Percentiles rank a stretch among this genome's conserved stretches.
phyloP scores from a whole-genome alignment of 2,888 invertebrate genomes.

The Chymomyza procnemis region DNA sequence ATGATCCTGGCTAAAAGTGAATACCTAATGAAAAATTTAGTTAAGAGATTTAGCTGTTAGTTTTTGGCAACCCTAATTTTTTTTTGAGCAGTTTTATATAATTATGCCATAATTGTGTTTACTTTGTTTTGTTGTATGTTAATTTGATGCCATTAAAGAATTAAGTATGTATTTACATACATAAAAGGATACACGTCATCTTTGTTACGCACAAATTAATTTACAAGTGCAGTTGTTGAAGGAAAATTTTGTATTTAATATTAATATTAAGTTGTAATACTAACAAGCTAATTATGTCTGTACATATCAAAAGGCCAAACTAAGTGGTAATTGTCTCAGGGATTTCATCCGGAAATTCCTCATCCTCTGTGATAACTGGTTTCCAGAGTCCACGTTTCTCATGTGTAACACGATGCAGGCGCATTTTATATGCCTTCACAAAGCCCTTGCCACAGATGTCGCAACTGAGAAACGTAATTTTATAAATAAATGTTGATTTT shows the following conservation, averaged over 20 bases:
- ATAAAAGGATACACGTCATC: too few species aligned
- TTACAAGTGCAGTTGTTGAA: too few species aligned
- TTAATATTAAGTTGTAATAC: not conserved
- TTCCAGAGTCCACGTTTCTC: constrained; percentile 58
- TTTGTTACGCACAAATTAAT: too few species aligned
- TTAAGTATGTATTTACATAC: too few species aligned
- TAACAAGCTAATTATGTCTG: not conserved
- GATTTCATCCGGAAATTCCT: constrained; percentile 39
- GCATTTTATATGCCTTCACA: constrained; percentile 74
- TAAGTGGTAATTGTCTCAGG: constrained; percentile 40
- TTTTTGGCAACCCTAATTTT: too few species aligned
- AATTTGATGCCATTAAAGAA: too few species aligned
- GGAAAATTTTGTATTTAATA: not conserved
- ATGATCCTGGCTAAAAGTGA: not conserved
- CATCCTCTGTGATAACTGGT: constrained; percentile 8
- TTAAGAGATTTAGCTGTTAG: constrained; percentile 18
- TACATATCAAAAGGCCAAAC: constrained; percentile 1
- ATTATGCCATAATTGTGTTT: too few species aligned
- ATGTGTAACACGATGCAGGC: constrained; percentile 69
- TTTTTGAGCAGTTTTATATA: too few species aligned
- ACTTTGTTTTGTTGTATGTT: too few species aligned
- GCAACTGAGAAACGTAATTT: constrained; percentile 46
- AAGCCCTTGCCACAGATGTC: constrained; percentile 75
- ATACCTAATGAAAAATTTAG: constrained; percentile 14
- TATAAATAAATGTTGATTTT: not conserved